Evolutionary conservation across 2,113 vertebrate genomes (phyloP).

Genomic region (Hystrix brachyura): DNA sequence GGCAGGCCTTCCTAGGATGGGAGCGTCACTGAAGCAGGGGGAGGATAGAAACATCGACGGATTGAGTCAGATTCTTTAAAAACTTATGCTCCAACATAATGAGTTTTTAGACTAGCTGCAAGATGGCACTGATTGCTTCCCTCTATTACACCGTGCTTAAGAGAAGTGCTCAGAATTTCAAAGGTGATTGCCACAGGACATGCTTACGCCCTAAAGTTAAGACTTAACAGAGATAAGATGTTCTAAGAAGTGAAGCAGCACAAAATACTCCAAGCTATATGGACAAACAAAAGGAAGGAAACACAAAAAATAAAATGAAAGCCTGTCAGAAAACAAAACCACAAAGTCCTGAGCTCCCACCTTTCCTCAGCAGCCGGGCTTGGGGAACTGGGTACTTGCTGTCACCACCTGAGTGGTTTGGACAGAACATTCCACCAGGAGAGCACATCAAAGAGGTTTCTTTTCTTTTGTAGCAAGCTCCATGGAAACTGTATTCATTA

Average conservation of each 20-base stretch:
- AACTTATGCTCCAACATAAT: background rate
- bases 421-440: conserved; percentile 29
- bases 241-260: background rate
- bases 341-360: background rate
- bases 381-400: background rate
- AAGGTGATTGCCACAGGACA: background rate
- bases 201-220: background rate
- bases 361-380: background rate
- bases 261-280: background rate
- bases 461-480: conserved; percentile 39
- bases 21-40: background rate
- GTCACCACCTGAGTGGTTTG: background rate
- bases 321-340: background rate
- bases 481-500: conserved; percentile 5
- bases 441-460: background rate
- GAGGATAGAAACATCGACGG: background rate
- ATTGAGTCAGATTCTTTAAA: background rate
- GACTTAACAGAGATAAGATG: background rate
- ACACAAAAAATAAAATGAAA: background rate
- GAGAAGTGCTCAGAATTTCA: conserved; percentile 27
- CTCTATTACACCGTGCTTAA: background rate
- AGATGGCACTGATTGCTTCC: background rate
- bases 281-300: background rate
- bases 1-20: background rate
- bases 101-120: background rate